Evolutionary conservation across 2,888 invertebrate genomes (phyloP).

Genomic region (Apodemia duryi): DNA sequence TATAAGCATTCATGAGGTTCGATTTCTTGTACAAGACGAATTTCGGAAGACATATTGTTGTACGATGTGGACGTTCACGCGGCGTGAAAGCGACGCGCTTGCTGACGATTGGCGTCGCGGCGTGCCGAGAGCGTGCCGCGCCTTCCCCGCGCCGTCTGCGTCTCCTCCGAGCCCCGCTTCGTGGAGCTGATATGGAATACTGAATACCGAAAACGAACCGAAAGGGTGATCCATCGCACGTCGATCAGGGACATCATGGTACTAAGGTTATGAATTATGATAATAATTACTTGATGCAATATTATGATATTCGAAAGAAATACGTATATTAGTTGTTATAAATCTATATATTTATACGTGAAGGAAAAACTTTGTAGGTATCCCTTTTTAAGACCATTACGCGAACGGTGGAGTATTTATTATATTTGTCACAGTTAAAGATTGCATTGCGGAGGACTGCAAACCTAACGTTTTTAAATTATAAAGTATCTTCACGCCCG

Average conservation of each 20-base stretch:
- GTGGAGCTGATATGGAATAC: background rate
- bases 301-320: too few relatives aligned
- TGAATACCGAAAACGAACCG: background rate
- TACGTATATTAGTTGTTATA: too few relatives aligned
- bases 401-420: too few relatives aligned
- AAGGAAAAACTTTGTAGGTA: too few relatives aligned
- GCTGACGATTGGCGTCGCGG: background rate
- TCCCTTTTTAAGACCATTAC: too few relatives aligned
- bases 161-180: background rate
- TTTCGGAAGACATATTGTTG: constrained; percentile 38
- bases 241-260: background rate
- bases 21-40: constrained; percentile 40
- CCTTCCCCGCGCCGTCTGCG: background rate
- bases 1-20: constrained; percentile 41
- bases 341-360: too few relatives aligned
- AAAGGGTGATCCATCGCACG: background rate
- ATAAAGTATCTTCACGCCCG: too few relatives aligned
- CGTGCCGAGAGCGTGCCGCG: background rate
- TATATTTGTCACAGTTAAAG: too few relatives aligned
- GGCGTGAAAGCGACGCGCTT: background rate
- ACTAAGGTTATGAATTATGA: too few relatives aligned
- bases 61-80: background rate
- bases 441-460: too few relatives aligned
- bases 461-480: too few relatives aligned
- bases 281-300: too few relatives aligned